Conservation (phyloP, 2,797 vertebrate species). For the Prunella strophiata region DNA sequence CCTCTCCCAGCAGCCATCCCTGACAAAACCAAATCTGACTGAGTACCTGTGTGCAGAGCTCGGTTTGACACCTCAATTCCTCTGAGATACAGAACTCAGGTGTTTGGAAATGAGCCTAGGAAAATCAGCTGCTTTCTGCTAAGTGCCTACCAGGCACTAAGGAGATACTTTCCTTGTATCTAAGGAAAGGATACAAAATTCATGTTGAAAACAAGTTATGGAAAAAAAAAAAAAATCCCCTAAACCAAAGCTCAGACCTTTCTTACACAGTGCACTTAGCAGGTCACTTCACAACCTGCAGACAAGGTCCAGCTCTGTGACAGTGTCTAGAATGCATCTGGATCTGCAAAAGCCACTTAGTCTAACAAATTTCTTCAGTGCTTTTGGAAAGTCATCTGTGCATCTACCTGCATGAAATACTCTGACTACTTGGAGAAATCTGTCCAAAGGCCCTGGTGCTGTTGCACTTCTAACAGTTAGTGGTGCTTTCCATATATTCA, state of each 20-base stretch:
- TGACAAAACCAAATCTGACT: constrained; percentile 43
- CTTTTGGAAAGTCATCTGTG: neutral
- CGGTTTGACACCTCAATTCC: constrained; percentile 37
- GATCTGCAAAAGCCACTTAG: neutral
- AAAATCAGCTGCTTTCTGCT: constrained; percentile 39
- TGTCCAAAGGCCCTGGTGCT: neutral
- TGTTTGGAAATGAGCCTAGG: constrained; percentile 53
- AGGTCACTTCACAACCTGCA: neutral
- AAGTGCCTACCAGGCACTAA: neutral
- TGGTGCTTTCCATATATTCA: neutral
- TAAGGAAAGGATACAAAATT: neutral
- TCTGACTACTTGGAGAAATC: neutral
- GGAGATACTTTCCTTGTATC: neutral
- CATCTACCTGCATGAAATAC: neutral
- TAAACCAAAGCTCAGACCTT: neutral
- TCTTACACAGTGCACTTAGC: neutral
- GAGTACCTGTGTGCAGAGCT: neutral
- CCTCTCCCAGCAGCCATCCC: neutral
- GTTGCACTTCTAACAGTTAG: neutral
- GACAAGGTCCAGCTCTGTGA: neutral
- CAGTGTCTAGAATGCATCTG: neutral
- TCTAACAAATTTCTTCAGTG: neutral
- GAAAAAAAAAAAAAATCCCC: neutral
- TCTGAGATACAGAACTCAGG: constrained; percentile 18
- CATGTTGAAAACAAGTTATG: neutral